phyloP scores from a whole-genome alignment of 2,888 invertebrate species.

The Conomelus anceps region DNA sequence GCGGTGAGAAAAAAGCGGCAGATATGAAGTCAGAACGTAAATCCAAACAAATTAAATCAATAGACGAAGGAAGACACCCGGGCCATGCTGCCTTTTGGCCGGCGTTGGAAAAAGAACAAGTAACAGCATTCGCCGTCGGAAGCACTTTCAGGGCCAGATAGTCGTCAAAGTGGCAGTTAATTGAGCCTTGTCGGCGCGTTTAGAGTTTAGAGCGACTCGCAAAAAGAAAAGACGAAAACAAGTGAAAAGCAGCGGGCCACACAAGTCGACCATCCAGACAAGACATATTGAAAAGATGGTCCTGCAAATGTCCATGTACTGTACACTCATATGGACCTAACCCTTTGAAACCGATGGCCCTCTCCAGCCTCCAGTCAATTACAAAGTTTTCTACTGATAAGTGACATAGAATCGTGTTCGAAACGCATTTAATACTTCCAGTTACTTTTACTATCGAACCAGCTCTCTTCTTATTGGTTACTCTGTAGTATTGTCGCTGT shows the following conservation, averaged over 20 bases:
- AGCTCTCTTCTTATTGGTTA: no score
- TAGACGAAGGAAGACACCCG: background rate
- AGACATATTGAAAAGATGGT: background rate
- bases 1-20: background rate
- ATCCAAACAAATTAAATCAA: background rate
- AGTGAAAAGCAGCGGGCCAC: background rate
- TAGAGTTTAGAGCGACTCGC: background rate
- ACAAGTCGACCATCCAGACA: background rate
- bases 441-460: background rate
- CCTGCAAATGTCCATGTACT: no score
- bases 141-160: background rate
- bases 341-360: background rate
- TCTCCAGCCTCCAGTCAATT: background rate
- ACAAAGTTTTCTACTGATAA: background rate
- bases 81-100: background rate
- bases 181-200: background rate
- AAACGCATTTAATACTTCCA: background rate
- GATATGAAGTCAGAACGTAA: background rate
- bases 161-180: background rate
- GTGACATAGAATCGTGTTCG: background rate
- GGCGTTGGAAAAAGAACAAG: background rate
- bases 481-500: background rate
- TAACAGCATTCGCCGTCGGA: background rate
- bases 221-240: background rate
- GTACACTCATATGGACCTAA: background rate